Percentiles rank a stretch among this genome's conserved stretches.
Conservation (phyloP, 1,140 invertebrate species). For the Pissodes strobi region DNA sequence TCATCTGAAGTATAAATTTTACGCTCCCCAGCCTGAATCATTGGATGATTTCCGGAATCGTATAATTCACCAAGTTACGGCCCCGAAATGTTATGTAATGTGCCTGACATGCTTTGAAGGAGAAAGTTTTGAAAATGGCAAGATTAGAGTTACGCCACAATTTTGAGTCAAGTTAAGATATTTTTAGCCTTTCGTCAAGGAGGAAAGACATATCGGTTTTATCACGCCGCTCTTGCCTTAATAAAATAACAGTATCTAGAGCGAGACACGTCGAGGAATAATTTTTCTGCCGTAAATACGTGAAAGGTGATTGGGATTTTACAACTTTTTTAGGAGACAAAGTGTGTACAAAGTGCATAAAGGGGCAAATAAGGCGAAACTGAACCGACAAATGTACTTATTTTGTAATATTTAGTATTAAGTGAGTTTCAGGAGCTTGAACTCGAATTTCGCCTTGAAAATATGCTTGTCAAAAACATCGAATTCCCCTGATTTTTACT, state of each 20-base stretch:
- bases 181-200: no score
- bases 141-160: not conserved
- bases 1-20: no score
- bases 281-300: conserved; percentile 11
- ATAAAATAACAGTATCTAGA: conserved; percentile 15
- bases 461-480: no score
- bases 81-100: not conserved
- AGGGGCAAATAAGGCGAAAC: no score
- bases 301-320: conserved; percentile 5
- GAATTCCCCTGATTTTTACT: no score
- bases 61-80: not conserved
- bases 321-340: not conserved
- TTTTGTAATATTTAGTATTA: no score
- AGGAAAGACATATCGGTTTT: not conserved
- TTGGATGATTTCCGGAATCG: not conserved
- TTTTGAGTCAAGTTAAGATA: no score
- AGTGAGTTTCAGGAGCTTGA: no score
- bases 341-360: no score
- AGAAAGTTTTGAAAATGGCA: not conserved
- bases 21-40: no score
- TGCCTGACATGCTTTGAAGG: not conserved
- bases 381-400: no score
- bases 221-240: not conserved
- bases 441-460: no score
- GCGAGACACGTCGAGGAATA: conserved; percentile 1